Conservation (phyloP, 2,113 vertebrate genomes). For the Pomatorhinus ruficollis region DNA sequence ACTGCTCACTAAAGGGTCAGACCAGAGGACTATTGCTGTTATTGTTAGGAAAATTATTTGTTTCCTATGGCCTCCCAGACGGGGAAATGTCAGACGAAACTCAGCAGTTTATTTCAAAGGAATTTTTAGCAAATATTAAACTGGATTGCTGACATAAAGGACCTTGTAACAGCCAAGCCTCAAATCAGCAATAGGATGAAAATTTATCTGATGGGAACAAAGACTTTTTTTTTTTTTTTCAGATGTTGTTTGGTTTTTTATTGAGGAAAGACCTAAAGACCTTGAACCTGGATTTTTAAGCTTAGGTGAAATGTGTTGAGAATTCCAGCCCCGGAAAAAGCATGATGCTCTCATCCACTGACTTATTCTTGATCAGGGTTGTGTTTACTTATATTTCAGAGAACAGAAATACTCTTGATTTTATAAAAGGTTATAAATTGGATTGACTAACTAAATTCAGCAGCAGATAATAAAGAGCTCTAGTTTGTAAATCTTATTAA, state of each 20-base stretch:
- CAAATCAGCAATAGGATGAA: neutral
- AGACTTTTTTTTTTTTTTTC: neutral
- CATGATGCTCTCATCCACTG: neutral
- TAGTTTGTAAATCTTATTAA: neutral
- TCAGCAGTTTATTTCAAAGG: constrained; percentile 11
- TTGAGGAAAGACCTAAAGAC: neutral
- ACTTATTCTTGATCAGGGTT: neutral
- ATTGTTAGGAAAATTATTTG: constrained; percentile 33
- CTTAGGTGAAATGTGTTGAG: neutral
- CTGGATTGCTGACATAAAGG: neutral
- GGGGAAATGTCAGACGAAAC: neutral
- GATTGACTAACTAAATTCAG: neutral
- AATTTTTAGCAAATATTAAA: neutral
- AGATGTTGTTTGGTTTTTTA: neutral
- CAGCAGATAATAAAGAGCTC: neutral
- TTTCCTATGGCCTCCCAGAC: constrained; percentile 26
- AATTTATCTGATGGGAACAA: neutral
- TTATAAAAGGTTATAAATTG: neutral
- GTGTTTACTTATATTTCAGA: neutral
- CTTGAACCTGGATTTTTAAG: neutral
- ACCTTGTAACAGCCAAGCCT: neutral
- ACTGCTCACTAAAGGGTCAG: neutral
- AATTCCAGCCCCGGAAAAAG: neutral
- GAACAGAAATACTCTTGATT: neutral
- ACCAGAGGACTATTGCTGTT: neutral